Evolutionary conservation across 2,888 invertebrate genomes (phyloP).

Genomic region (Temnothorax unifasciatus): DNA sequence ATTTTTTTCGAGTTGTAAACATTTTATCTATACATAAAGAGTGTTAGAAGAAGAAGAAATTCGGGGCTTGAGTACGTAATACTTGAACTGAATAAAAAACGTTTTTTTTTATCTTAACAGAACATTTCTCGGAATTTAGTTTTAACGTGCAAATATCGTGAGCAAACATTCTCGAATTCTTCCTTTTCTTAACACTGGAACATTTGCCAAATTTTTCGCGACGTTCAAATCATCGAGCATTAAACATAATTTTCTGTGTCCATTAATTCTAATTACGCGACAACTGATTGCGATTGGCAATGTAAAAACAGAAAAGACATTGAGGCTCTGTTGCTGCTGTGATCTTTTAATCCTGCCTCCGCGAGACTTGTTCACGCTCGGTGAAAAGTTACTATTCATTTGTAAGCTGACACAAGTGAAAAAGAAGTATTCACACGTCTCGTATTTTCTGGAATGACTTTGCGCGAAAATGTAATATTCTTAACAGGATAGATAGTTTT

Average conservation of each 20-base stretch:
- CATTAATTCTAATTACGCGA: slow-evolving; percentile 30
- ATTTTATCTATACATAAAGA: neutral
- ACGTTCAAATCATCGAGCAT: slow-evolving; percentile 65
- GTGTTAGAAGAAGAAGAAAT: neutral
- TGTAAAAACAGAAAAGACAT: slow-evolving; percentile 27
- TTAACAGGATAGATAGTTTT: neutral
- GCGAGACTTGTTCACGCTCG: slow-evolving; percentile 30
- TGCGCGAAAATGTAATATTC: neutral
- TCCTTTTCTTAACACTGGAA: neutral
- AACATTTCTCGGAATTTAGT: neutral
- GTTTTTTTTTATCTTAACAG: neutral
- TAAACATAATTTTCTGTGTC: slow-evolving; percentile 76
- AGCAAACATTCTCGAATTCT: neutral
- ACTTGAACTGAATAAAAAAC: neutral
- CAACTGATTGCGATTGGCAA: slow-evolving; percentile 50
- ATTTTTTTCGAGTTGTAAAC: neutral
- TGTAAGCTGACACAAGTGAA: slow-evolving; percentile 35
- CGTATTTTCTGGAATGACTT: neutral
- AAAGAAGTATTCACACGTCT: neutral
- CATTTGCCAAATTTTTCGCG: slow-evolving; percentile 41
- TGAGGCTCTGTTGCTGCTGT: slow-evolving; percentile 52
- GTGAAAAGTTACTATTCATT: slow-evolving; percentile 49
- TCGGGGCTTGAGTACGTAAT: neutral
- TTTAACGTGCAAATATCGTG: neutral
- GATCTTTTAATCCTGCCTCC: slow-evolving; percentile 51